A percentile compares a stretch with the other conserved stretches of the same genome.
Evolutionary conservation across 2,113 vertebrate genomes (phyloP).

Genomic region (Ovibos moschatus): DNA sequence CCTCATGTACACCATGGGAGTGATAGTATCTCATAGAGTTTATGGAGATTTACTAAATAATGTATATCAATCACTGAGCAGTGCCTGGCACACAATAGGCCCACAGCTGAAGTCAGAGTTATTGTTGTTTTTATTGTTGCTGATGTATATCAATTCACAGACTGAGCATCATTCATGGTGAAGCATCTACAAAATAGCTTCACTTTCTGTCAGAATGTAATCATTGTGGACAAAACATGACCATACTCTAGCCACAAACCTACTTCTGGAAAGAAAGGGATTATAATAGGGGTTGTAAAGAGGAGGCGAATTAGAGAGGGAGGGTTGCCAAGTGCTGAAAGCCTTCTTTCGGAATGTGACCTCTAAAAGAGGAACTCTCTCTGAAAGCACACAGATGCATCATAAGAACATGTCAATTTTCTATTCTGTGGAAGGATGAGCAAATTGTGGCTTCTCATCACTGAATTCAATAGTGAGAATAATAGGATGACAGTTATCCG

Average conservation of each 20-base stretch:
- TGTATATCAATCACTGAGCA: neutral
- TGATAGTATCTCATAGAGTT: neutral
- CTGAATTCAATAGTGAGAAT: slow-evolving; percentile 49
- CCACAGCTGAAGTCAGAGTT: neutral
- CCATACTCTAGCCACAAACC: neutral
- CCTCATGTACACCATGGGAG: neutral
- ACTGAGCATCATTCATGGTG: neutral
- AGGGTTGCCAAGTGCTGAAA: neutral
- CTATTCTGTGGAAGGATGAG: slow-evolving; percentile 49
- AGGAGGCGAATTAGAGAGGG: neutral
- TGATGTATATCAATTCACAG: neutral
- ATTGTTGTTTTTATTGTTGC: neutral
- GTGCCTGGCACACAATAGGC: neutral
- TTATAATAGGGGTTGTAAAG: neutral
- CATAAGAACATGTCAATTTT: slow-evolving; percentile 38
- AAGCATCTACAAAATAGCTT: neutral
- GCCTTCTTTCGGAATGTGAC: slow-evolving; percentile 3
- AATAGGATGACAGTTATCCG: slow-evolving; percentile 9
- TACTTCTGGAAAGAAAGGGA: neutral
- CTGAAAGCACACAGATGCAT: slow-evolving; percentile 7
- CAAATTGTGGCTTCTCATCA: slow-evolving; percentile 56
- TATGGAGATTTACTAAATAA: neutral
- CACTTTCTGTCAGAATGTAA: neutral
- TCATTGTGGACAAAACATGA: neutral
- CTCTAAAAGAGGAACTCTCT: neutral